These are phyloP conservation scores for Zosterops pallidus DNA, from an alignment of 2,113 vertebrate genomes.

Conservation along the genomic window DNA sequence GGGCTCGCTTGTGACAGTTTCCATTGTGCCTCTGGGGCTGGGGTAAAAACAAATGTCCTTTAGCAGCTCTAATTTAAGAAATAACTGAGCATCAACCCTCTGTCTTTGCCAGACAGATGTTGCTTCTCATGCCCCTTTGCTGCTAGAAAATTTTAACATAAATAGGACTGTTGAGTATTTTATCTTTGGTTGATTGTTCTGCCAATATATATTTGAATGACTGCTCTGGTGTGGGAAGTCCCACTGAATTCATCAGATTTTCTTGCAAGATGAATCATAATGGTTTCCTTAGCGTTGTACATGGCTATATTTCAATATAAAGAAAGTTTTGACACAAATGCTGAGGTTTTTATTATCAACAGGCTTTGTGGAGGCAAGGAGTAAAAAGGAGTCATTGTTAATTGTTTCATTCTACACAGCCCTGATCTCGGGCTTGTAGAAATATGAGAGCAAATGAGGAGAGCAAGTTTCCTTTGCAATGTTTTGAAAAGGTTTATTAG, in stretches of 20 bases:
- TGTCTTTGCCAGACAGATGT: not conserved
- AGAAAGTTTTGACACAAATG: not conserved
- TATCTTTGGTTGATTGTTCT: not conserved
- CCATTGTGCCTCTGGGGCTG: not conserved
- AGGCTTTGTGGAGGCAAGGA: not conserved
- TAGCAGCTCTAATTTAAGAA: not conserved
- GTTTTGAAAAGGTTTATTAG: constrained; percentile 38
- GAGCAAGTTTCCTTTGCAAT: constrained; percentile 21
- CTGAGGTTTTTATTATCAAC: not conserved
- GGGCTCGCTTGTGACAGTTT: not conserved
- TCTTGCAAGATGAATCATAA: not conserved
- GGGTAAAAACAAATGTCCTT: not conserved
- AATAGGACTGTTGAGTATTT: not conserved
- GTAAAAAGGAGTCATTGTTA: not conserved
- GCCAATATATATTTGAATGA: not conserved
- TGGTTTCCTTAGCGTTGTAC: not conserved
- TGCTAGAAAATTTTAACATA: not conserved
- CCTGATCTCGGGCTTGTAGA: not conserved
- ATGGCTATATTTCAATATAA: not conserved
- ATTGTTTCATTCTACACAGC: not conserved
- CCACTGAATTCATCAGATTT: not conserved
- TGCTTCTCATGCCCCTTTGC: not conserved
- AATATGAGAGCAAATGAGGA: not conserved
- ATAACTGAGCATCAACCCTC: not conserved
- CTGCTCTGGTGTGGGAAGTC: not conserved